These are phyloP conservation scores for Tachina fera DNA, from an alignment of 2,888 invertebrate genomes.

Conservation along the genomic window DNA sequence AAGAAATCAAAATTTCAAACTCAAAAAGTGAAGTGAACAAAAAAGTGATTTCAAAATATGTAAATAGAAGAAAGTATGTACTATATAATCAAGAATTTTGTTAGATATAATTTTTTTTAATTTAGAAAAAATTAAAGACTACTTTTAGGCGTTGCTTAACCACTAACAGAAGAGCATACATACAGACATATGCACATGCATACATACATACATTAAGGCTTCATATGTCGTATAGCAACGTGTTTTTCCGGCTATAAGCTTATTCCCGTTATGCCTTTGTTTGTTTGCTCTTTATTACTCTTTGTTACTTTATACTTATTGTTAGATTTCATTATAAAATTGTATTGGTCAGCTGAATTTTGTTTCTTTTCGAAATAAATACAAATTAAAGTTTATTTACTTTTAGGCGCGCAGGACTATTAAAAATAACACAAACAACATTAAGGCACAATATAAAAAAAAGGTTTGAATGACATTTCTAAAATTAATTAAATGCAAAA, in stretches of 20 bases:
- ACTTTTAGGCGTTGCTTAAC: constrained; percentile 45
- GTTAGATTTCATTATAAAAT: not conserved
- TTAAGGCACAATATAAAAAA: not conserved
- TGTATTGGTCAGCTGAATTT: constrained; percentile 26
- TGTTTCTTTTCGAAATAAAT: not conserved
- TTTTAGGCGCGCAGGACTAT: constrained; percentile 67
- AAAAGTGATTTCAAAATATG: constrained; percentile 6
- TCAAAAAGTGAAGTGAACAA: not conserved
- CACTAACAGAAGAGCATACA: not conserved
- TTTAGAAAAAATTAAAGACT: not conserved
- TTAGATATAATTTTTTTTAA: not conserved
- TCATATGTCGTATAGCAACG: constrained; percentile 7
- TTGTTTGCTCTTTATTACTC: constrained; percentile 14
- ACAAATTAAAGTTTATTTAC: constrained; percentile 1
- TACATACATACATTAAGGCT: not conserved
- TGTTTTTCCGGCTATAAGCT: constrained; percentile 57
- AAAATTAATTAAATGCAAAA: not conserved
- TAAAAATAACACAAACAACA: constrained; percentile 6
- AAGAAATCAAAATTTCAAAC: constrained; percentile 13
- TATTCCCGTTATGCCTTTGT: constrained; percentile 43
- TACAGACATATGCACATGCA: not conserved
- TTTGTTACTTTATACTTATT: constrained; percentile 47
- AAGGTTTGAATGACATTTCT: not conserved
- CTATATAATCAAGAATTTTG: not conserved
- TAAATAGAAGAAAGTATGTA: constrained; percentile 18